Percentiles rank a stretch among this genome's conserved stretches.
These are phyloP conservation scores for Drosophila sturtevanti DNA, from an alignment of 1,140 invertebrate genomes.

Conservation along the genomic window DNA sequence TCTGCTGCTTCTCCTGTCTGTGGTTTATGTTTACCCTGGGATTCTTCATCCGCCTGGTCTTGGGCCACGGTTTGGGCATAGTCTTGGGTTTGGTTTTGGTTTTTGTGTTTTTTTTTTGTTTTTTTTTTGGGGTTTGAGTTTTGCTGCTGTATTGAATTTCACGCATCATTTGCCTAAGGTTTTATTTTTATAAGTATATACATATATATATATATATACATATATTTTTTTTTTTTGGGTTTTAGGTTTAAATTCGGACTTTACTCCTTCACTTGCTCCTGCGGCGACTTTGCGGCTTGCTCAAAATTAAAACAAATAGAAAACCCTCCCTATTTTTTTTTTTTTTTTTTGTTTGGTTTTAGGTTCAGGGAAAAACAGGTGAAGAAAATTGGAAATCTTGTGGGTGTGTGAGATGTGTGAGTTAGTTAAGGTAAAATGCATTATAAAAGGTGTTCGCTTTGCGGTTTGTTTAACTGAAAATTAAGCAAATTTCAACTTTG, in stretches of 20 bases:
- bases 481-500: background rate
- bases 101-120: background rate
- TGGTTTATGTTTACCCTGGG: constrained; percentile 34
- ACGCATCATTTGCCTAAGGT: constrained; percentile 75
- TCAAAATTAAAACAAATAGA: constrained; percentile 73
- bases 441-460: background rate
- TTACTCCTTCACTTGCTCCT: constrained; percentile 32
- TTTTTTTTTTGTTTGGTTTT: constrained; percentile 15
- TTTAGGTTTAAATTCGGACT: constrained; percentile 16
- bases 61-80: background rate
- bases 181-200: constrained; percentile 11
- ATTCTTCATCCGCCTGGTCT: background rate
- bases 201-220: too few relatives aligned
- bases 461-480: background rate
- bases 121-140: background rate
- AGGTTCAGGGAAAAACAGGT: constrained; percentile 11
- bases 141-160: constrained; percentile 74
- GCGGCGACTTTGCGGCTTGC: constrained; percentile 67
- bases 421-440: background rate
- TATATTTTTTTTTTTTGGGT: constrained; percentile 17
- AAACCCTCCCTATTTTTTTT: constrained; percentile 7
- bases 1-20: background rate
- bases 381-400: background rate
- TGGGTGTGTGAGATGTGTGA: background rate
- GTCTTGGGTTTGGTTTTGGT: background rate